These are phyloP conservation scores for Mus pahari DNA, from an alignment of 2,113 vertebrate species.

Conservation along the genomic window DNA sequence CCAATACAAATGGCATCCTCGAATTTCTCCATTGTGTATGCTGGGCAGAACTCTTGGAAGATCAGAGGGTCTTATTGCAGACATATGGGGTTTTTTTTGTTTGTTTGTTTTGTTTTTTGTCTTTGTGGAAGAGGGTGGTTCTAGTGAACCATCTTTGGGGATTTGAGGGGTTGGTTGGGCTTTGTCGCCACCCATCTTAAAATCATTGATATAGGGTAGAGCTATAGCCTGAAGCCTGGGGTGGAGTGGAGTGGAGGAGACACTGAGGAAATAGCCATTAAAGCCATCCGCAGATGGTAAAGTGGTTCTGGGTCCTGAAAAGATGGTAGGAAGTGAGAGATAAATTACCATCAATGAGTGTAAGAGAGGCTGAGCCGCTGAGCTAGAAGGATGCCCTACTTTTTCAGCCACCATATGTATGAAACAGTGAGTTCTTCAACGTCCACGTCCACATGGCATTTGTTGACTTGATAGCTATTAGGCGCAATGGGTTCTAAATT, in stretches of 20 bases:
- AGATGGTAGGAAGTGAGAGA: neutral
- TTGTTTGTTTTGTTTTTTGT: neutral
- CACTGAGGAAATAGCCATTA: neutral
- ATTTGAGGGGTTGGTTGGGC: neutral
- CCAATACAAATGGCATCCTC: slow-evolving; percentile 45
- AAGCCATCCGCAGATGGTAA: neutral
- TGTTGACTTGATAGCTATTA: neutral
- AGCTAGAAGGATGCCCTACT: neutral
- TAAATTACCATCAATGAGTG: neutral
- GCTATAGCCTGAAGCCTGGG: neutral
- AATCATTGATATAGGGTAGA: neutral
- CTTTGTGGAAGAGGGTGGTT: neutral
- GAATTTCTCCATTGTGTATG: neutral
- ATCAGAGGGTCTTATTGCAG: neutral
- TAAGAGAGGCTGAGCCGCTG: neutral
- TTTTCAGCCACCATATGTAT: neutral
- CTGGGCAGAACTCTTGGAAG: neutral
- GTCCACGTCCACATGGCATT: neutral
- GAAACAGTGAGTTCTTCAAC: neutral
- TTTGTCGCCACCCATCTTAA: neutral
- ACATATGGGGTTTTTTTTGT: neutral
- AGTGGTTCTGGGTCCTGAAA: neutral
- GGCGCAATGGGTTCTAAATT: neutral
- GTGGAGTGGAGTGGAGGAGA: too few relatives aligned
- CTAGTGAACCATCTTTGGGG: neutral